phyloP scores from a whole-genome alignment of 2,888 invertebrate species.

The Tubiluchus corallicola region DNA sequence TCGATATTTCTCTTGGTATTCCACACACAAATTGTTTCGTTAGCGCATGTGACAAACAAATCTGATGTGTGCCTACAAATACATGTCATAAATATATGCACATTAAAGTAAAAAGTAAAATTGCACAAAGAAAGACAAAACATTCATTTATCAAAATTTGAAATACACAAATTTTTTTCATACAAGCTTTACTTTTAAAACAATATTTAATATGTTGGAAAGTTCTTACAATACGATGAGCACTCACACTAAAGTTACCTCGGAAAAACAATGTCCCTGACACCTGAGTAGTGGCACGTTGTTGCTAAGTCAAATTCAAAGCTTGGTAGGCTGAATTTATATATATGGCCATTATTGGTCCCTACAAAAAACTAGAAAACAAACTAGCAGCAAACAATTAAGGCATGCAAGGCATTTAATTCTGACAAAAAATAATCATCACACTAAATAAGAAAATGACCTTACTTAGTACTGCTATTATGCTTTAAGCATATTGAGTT shows the following conservation, averaged over 20 bases:
- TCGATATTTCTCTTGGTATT: constrained; percentile 52
- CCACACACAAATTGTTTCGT: constrained; percentile 72
- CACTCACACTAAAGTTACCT: constrained; percentile 37
- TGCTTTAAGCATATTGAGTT: constrained; percentile 32
- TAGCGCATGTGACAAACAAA: constrained; percentile 68
- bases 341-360: constrained; percentile 60
- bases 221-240: background rate
- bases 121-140: constrained; percentile 4
- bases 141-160: too few species aligned
- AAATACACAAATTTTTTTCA: too few species aligned
- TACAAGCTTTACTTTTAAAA: constrained; percentile 7
- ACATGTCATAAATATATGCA: background rate
- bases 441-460: too few species aligned
- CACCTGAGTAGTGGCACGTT: constrained; percentile 60
- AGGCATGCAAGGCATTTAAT: too few species aligned
- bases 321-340: constrained; percentile 45
- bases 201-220: constrained; percentile 4
- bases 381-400: too few species aligned
- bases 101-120: constrained; percentile 9
- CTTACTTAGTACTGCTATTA: too few species aligned
- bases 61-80: constrained; percentile 48
- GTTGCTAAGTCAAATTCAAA: constrained; percentile 49
- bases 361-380: constrained; percentile 53
- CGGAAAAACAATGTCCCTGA: constrained; percentile 66
- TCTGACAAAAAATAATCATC: too few species aligned